Evolutionary conservation across 2,888 invertebrate genomes (phyloP).

Genomic region (Eulithis prunata): DNA sequence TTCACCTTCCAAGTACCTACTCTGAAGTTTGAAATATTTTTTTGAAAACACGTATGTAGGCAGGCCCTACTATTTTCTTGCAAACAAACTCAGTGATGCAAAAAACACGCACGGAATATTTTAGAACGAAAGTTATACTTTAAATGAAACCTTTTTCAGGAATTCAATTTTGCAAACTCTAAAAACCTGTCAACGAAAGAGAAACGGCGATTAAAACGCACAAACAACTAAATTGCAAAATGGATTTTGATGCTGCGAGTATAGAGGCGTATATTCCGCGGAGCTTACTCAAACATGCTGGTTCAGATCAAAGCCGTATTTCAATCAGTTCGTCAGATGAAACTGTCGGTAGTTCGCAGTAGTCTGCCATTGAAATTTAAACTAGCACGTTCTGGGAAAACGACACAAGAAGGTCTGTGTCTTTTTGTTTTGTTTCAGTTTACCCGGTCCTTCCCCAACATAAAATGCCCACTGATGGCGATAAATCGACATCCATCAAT

Average conservation of each 20-base stretch:
- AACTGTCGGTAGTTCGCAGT: conserved; percentile 72
- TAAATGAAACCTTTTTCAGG: conserved; percentile 1
- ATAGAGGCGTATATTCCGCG: conserved; percentile 20
- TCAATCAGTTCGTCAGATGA: conserved; percentile 79
- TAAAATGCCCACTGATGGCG: conserved; percentile 49
- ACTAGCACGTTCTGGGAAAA: conserved; percentile 76
- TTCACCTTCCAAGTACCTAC: neutral
- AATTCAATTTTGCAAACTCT: conserved; percentile 12
- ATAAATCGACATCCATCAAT: conserved; percentile 47
- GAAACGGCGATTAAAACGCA: conserved; percentile 31
- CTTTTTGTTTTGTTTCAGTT: conserved; percentile 51
- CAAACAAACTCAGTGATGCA: conserved; percentile 6
- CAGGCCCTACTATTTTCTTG: neutral
- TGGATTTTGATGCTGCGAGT: neutral
- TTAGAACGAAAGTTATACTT: conserved; percentile 3
- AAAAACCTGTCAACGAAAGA: conserved; percentile 7
- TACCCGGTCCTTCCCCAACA: conserved; percentile 64
- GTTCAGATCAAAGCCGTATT: conserved; percentile 72
- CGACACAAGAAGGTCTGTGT: conserved; percentile 53
- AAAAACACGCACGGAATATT: neutral
- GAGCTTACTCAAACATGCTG: conserved; percentile 8
- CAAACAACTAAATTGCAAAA: conserved; percentile 42
- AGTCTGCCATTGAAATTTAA: conserved; percentile 80
- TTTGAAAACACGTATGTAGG: conserved; percentile 4
- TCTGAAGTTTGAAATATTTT: conserved; percentile 4